Evolutionary conservation across 2,888 invertebrate species (phyloP), one percentile per base, ranked within the genome.

Genomic region (Epinotia brunnichana): DNA sequence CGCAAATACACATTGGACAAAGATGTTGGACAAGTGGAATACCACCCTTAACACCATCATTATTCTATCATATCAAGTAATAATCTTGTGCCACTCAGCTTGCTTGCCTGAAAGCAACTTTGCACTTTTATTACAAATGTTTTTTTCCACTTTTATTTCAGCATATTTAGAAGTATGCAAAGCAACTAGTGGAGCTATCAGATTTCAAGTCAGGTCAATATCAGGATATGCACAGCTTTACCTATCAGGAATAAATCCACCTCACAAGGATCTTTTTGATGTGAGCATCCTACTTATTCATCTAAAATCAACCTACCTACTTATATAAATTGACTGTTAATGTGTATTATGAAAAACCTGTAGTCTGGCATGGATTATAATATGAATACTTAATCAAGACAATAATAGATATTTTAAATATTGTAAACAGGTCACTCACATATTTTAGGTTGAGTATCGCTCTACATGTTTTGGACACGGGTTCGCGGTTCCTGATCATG

Each of bases 171-270:
- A 70, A 13, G 13, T 64, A 24, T 67, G 54, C 29, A 29, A 44
- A 60, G 71, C 66, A 41, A 71, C 53, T 21, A 71, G 60, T 61
- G 66, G 66, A 44, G 71, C 71, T 44, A 60, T 71, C n/a, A 41
- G 71, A 44, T 71, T 71, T 61, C 64, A 71, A 53, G 71, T 71
- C 10, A 66, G 61, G 44, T 71, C 66, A 10, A 19, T 29, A 29
- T 35, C 41, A 17, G 66, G 60, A n/a, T 17, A 15, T 54, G 71
- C 71, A 60, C 19, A 60, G 15, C 29, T 71, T 11, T 54, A 7
- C 9, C 60, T 71, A n/a, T 60, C 41, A 44, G 53, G 60, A 19
- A 60, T 66, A 24, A 54, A 24, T 48, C 60, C 39, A 2, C 71
- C 71, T 15, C 60, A 71, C 54, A 66, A 44, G n/a, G n/a, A 59